Evolutionary conservation across 2,797 vertebrate species (phyloP), one percentile per base, ranked within the genome.

Genomic region (Microctenopoma steveboyesi): DNA sequence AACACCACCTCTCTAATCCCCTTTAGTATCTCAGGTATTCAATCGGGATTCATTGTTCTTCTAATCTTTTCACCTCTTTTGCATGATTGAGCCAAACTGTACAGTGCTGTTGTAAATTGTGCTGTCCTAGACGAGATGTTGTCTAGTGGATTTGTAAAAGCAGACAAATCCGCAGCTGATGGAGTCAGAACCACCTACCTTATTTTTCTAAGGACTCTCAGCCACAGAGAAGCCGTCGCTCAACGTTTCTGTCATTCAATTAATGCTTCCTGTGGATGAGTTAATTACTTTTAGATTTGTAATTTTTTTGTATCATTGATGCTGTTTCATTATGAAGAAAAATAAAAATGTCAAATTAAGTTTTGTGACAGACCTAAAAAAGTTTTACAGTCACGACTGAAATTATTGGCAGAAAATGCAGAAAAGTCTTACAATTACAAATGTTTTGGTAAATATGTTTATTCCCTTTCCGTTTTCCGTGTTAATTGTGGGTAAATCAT

Each of bases 301-400:
- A 84, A 91, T 87, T 25, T 33, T 72, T 90, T 93, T 94, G 84
- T 93, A 93, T 93, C 81, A 47, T 76, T 89, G 83, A 92, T 92
- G 86, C 81, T 83, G 85, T 93, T 93, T 93, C 77, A 79, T 79
- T 89, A 89, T 84, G 80, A 89, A 89, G 84, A 92, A 90, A 72
- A 92, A 92, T 93, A 92, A 92, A 93, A 94, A 92, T 88, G 84
- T 91, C 75, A 90, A 90, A 76, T 42, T 0, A 75, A 83, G 8
- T 25, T 7, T 7, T 22, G 22, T 22, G 22, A 22, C 22, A 22
- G 1, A 22, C 22, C 22, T 22, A 22, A 22, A 22, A 22, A 22
- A 22, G 22, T 22, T 22, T 22, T 22, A 22, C 22, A 22, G 22
- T 22, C 22, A 22, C 2, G 22, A 2, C 22, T 22, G 22, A 22